These are phyloP conservation scores for Oryzias javanicus DNA, from an alignment of 2,113 vertebrate genomes.

Conservation along the genomic window DNA sequence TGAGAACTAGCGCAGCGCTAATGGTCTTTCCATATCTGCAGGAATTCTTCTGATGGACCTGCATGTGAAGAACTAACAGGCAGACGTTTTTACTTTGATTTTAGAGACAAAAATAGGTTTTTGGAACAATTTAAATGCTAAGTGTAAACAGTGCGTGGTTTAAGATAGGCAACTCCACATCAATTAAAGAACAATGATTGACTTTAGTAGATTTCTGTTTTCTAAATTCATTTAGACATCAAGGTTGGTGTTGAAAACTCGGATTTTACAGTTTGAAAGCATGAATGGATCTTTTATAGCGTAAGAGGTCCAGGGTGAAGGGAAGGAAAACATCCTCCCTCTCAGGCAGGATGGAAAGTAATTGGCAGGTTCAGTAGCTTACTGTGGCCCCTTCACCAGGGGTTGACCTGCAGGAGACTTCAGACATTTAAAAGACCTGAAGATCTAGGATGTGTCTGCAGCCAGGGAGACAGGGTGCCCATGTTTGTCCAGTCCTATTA, in stretches of 20 bases:
- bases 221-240: neutral
- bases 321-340: slow-evolving; percentile 49
- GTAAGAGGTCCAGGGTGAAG: slow-evolving; percentile 17
- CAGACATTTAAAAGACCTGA: slow-evolving; percentile 55
- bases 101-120: slow-evolving; percentile 64
- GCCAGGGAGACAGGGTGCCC: slow-evolving; percentile 12
- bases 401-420: slow-evolving; percentile 55
- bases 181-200: too few species aligned
- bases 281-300: slow-evolving; percentile 48
- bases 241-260: neutral
- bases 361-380: slow-evolving; percentile 64
- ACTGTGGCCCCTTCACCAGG: slow-evolving; percentile 56
- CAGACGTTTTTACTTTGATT: slow-evolving; percentile 59
- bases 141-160: slow-evolving; percentile 33
- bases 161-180: slow-evolving; percentile 2
- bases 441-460: slow-evolving; percentile 24
- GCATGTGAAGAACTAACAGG: slow-evolving; percentile 54
- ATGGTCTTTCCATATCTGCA: slow-evolving; percentile 74
- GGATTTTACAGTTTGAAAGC: slow-evolving; percentile 19
- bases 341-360: slow-evolving; percentile 51
- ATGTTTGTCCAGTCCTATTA: slow-evolving; percentile 70
- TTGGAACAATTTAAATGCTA: slow-evolving; percentile 39
- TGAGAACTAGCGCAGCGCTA: slow-evolving; percentile 55
- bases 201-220: slow-evolving; percentile 2
- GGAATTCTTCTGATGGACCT: slow-evolving; percentile 62